Percentiles rank a stretch among this genome's conserved stretches.
Conservation (phyloP, 1,140 invertebrate genomes). For the Papilio polyxenes region DNA sequence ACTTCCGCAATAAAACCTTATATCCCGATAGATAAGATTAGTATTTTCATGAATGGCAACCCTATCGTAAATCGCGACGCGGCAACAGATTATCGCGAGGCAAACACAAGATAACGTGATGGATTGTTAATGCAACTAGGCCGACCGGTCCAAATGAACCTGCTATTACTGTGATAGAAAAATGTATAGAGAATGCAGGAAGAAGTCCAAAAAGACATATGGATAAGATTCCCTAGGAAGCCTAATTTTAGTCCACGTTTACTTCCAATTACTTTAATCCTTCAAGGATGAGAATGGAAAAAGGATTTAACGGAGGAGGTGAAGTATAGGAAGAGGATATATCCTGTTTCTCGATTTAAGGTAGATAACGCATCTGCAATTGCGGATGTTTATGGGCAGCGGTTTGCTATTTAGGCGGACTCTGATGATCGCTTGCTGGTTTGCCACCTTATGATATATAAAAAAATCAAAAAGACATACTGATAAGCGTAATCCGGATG, state of each 20-base stretch:
- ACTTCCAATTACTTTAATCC: too few relatives aligned
- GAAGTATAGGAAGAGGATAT: too few relatives aligned
- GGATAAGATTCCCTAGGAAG: background rate
- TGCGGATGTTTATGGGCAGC: too few relatives aligned
- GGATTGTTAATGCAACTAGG: constrained; percentile 49
- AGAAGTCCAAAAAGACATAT: background rate
- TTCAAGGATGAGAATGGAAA: too few relatives aligned
- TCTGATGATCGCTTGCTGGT: too few relatives aligned
- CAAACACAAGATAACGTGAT: constrained; percentile 57
- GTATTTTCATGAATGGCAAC: constrained; percentile 38
- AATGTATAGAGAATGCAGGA: background rate
- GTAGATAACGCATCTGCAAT: too few relatives aligned
- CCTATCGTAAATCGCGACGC: constrained; percentile 41
- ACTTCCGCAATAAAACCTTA: constrained; percentile 13
- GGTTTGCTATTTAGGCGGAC: too few relatives aligned
- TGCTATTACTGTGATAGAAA: constrained; percentile 1
- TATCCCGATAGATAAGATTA: background rate
- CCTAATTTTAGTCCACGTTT: too few relatives aligned
- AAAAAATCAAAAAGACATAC: too few relatives aligned
- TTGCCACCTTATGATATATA: too few relatives aligned
- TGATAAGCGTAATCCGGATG: background rate
- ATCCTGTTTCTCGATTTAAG: too few relatives aligned
- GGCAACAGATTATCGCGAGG: constrained; percentile 50
- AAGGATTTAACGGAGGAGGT: too few relatives aligned
- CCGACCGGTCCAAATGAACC: constrained; percentile 34